Base-by-base conservation (phyloP, 2,888 invertebrate species). In the Trissolcus brochymenae region DNA sequence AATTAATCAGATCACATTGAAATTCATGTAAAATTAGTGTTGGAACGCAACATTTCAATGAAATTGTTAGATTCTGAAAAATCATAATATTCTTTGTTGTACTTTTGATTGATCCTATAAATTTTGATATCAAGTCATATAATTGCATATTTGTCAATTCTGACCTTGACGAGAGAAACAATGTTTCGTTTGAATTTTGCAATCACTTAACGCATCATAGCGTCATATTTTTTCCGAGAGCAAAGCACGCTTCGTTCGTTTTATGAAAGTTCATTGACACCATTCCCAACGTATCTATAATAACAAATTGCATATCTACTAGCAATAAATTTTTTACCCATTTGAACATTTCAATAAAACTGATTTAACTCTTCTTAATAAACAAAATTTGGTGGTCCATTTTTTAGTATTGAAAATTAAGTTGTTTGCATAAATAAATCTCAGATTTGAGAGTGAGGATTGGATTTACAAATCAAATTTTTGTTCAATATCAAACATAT, bases 211-310 rank as follows among this genome's bases (percentile, higher is more conserved):
- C 50, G 35, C 35, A 11, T 35, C 35, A 35, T 35, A 35, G 35
- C 35, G 11, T 35, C 4, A 35, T 55, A 60, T 66, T 60, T 21
- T 66, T 65, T 55, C 61, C 46, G 59, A 67, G 74, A 62, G 50
- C 61, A 54, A 73, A 14, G 57, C 57, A 56, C 64, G 57, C 43
- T 64, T 64, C 25, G 53, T 64, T 59, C 53, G 49, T 11, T 25
- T 19, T 49, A 21, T 35, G 41, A 65, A 65, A 60, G 72, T 72
- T 72, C 72, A 59, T 55, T 29, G 72, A 60, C 65, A 65, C 9
- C 35, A 11, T 68, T 60, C 54, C 16, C 46, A 68, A 41, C 66
- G 2, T 46, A 46, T 46, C 14, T 35, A 35, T 35, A 46, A 16
- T n/a, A 46, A 46, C 2, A 46, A 46, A 14, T 46, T 46, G 3